Conservation (phyloP, 2,797 vertebrate species). For the Amphiprion clarkii region DNA sequence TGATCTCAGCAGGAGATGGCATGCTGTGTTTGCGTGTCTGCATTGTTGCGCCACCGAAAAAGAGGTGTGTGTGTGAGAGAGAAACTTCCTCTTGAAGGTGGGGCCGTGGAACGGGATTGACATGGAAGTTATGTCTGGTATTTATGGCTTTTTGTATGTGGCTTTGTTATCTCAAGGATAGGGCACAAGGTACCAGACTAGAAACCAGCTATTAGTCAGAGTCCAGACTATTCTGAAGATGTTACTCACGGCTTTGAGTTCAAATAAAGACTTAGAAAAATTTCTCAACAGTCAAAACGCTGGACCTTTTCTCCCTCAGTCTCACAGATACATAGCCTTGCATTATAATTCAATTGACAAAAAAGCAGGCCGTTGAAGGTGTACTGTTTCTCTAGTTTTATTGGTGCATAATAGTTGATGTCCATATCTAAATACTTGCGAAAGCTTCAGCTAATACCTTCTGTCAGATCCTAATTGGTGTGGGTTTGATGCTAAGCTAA, state of each 20-base stretch:
- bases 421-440: constrained; percentile 7
- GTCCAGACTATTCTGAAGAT: neutral
- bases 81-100: constrained; percentile 64
- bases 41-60: constrained; percentile 47
- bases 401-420: neutral
- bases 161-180: constrained; percentile 65
- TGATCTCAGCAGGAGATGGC: constrained; percentile 36
- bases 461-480: constrained; percentile 3
- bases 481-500: constrained; percentile 25
- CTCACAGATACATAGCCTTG: neutral
- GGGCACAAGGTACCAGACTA: constrained; percentile 18
- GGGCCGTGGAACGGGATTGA: constrained; percentile 61
- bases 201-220: constrained; percentile 37
- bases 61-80: constrained; percentile 25
- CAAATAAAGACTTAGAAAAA: neutral
- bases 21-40: constrained; percentile 29
- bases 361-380: neutral
- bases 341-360: neutral
- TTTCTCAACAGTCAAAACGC: neutral
- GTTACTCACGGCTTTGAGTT: constrained; percentile 9
- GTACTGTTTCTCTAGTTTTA: neutral
- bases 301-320: neutral
- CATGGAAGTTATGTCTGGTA: constrained; percentile 67
- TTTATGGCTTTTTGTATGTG: constrained; percentile 60
- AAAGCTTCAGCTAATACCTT: constrained; percentile 16